Base-by-base conservation (phyloP, 1,140 invertebrate genomes). In the Propsilocerus akamusi region DNA sequence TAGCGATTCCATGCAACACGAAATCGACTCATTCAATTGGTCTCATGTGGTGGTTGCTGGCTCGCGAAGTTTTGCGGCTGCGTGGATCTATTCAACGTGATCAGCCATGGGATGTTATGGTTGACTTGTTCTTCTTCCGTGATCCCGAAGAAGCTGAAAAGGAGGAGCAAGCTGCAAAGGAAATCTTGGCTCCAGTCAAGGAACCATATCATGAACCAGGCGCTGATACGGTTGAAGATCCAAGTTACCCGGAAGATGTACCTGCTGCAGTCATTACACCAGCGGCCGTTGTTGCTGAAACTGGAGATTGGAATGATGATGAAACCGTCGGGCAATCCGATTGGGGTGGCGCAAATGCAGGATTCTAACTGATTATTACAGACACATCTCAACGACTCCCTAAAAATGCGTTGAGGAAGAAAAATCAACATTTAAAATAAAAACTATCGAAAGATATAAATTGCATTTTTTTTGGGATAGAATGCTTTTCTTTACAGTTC, bases 1-100 rank as follows among this genome's bases (percentile, higher is more conserved):
- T 99, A 75, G 90, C 90, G 8, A 98, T 99, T 64, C 97, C 97
- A 49, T 97, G 95, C 75, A 99, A 99, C 71, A 99, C 92, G 68
- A 98, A 98, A 72, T 81, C 86, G 54, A 70, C 81, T n/a, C 86
- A 97, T 60, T 96, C 93, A 12, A 93, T 99, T 69, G 97, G 97
- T 72, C 72, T 99, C 51, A 95, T 99, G 89, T 99, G 94, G 93
- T 99, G 95, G 95, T 68, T 99, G 55, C 71, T 99, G 57, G 88
- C 96, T 24, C 81, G 97, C 61, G 96, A 99, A 71, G 95, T 99
- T 24, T 75, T 99, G 0, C 80, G 94, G 55, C 76, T 99, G 26
- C 78, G 94, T 47, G 97, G 96, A 48, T 83, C 80, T 25, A 91
- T 99, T 56, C 78, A 85, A 22, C 80, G 94, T 52, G 87, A 94